Base-by-base conservation (phyloP, 2,113 vertebrate species). In the Aptenodytes forsteri region DNA sequence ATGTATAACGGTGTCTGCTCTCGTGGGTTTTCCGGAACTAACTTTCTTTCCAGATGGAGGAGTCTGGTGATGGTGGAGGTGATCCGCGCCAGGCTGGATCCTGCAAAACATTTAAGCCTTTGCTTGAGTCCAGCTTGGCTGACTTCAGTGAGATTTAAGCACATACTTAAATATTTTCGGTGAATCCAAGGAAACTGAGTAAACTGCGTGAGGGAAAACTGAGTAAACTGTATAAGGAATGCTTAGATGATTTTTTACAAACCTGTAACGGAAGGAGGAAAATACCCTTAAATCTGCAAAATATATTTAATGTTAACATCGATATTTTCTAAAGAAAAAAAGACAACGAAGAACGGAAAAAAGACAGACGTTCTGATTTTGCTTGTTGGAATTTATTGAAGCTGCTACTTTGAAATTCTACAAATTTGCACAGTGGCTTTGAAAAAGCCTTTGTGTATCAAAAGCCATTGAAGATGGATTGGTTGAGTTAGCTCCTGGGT, bases 11-110 rank as follows among this genome's bases (percentile, higher is more conserved):
- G 85, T 92, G 64, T 89, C 77, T 91, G 73, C 62, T 95, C 20
- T 85, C 3, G 0, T 76, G 92, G 91, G 94, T 64, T 81, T 96
- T 91, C 59, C 0, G 1, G 82, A 91, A 84, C 85, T 96, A 90
- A 93, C 94, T 95, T 92, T 78, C 93, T 90, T 90, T 95, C 34
- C 96, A 97, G 92, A 83, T 89, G 40, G 70, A 96, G 76, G 34
- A 93, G 32, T 87, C 59, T 92, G 71, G 58, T 94, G 88, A 55
- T 94, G 96, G 95, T 96, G 67, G 92, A 86, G 91, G 79, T 96
- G 73, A 62, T 86, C 40, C 55, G 50, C 2, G 1, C 49, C 65
- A 80, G 50, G 34, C 46, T 87, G 90, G 77, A 78, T 86, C 56
- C 91, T 91, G 75, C 67, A 90, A 92, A 96, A 83, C 69, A 56